Evolutionary conservation across 2,113 vertebrate species (phyloP), one percentile per base, ranked within the genome.

Genomic region (Vulpes ferrilata): DNA sequence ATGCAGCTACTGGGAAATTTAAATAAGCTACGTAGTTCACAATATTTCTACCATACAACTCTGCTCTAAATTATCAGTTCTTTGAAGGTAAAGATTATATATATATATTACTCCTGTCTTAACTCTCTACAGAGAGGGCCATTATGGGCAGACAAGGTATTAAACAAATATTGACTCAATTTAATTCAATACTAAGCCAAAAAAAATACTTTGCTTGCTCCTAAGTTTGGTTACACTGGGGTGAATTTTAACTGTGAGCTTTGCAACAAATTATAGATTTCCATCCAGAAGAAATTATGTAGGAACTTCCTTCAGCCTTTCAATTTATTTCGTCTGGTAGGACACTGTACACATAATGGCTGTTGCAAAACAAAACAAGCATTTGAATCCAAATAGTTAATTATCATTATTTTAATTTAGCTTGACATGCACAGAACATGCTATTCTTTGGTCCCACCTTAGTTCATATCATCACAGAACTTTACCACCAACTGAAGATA

Each of bases 161-260:
- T 96, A 59, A 53, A 98, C 30, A 94, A 88, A 86, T 53, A 95
- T 12, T 86, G 64, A 78, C 43, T 96, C 59, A 79, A 96, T 80
- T 94, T 94, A 81, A 93, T 92, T 92, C 71, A 95, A 23, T 30
- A 57, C 19, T 20, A 83, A 57, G n/a, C 32, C 83, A 94, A 90
- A 88, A 96, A 43, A 43, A 43, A 43, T 88, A 71, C 8, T 55
- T 84, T 80, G 43, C 76, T 43, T 5, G 22, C 48, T 79, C 64
- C 82, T 59, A 84, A 64, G 15, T 94, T 83, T 69, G 59, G 59
- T 55, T 69, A 78, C 2, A 82, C 1, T 53, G 7, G 19, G 78
- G 16, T 67, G n/a, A 88, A 90, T 81, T 83, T 92, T 90, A 84
- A 88, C 48, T 76, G 5, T 53, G 64, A 96, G 22, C 32, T 53